Evolutionary conservation across 2,113 vertebrate species (phyloP).

Genomic region (Heliornis fulica): DNA sequence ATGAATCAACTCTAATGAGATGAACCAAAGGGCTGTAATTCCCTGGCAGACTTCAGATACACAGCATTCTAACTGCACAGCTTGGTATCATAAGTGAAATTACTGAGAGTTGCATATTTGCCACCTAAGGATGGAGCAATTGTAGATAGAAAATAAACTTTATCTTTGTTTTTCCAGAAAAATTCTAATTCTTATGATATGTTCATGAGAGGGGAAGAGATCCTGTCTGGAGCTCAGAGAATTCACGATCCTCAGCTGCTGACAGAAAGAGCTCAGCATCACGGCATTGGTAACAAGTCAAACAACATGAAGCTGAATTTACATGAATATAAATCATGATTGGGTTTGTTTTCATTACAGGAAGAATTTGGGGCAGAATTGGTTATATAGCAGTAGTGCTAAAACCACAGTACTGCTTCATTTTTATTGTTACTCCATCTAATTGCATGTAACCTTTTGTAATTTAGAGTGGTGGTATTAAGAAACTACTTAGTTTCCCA

Average conservation of each 20-base stretch:
- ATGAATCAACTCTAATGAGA: neutral
- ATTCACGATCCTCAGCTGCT: constrained; percentile 92
- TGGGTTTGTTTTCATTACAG: neutral
- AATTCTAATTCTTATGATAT: constrained; percentile 98
- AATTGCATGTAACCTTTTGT: neutral
- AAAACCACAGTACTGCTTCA: neutral
- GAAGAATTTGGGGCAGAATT: neutral
- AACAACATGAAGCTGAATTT: neutral
- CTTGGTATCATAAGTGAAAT: neutral
- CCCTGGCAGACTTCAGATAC: neutral
- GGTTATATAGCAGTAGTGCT: neutral
- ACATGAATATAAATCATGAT: neutral
- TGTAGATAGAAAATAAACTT: neutral
- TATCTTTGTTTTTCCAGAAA: constrained; percentile 79
- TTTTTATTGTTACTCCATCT: neutral
- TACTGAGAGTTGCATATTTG: neutral
- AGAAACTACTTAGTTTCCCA: neutral
- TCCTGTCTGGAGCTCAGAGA: constrained; percentile 96
- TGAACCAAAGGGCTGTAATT: neutral
- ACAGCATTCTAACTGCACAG: neutral
- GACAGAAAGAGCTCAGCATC: constrained; percentile 90
- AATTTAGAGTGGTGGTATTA: neutral
- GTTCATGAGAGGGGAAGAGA: constrained; percentile 99
- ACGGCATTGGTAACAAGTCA: constrained; percentile 85
- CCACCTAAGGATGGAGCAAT: neutral